These are phyloP conservation scores for Mastigias papua DNA, from an alignment of 30 jellyfish, hydroid and myxozoan genomes.

Conservation along the genomic window DNA sequence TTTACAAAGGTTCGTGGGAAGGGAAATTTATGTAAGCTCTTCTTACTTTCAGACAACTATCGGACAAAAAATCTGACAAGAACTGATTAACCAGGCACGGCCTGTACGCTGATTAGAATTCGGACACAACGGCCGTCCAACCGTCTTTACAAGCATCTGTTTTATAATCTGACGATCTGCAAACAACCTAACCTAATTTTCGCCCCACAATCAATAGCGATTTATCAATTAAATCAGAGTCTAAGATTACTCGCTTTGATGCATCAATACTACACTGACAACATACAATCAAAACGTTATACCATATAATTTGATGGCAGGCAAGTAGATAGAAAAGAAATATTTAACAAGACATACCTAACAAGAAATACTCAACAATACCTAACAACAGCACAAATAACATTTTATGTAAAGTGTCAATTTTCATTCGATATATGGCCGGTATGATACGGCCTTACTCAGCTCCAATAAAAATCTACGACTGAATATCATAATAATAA, in stretches of 20 bases:
- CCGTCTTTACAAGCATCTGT: too few relatives aligned
- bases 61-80: too few relatives aligned
- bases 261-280: background rate
- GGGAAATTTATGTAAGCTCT: too few relatives aligned
- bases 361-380: too few relatives aligned
- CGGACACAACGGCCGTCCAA: too few relatives aligned
- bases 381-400: slow-evolving; percentile 33
- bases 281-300: background rate
- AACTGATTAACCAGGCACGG: too few relatives aligned
- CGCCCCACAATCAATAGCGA: background rate
- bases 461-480: slow-evolving; percentile 31
- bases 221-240: background rate
- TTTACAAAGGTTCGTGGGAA: too few relatives aligned
- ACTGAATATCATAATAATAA: slow-evolving; percentile 5
- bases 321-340: background rate
- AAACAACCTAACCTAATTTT: too few relatives aligned
- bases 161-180: too few relatives aligned
- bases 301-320: background rate
- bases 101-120: too few relatives aligned
- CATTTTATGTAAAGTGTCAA: slow-evolving; percentile 53
- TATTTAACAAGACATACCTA: background rate
- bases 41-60: too few relatives aligned
- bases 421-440: slow-evolving; percentile 11
- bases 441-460: slow-evolving; percentile 1
- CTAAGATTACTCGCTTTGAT: background rate